A percentile compares a stretch with the other conserved stretches of the same genome.
These are phyloP conservation scores for Ennomos erosarius DNA, from an alignment of 2,888 invertebrate species.

Conservation along the genomic window DNA sequence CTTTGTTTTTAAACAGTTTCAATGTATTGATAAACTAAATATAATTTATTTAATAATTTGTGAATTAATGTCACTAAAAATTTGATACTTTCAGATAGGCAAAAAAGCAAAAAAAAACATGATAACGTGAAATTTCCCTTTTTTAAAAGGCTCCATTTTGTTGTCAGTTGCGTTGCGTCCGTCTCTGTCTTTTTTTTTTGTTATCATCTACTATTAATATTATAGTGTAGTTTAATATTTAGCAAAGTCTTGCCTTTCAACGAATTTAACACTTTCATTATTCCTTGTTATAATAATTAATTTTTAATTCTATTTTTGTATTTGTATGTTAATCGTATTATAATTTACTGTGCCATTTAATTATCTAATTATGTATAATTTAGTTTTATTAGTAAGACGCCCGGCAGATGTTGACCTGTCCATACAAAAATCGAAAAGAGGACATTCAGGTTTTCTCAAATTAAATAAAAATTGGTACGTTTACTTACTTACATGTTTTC, in stretches of 20 bases:
- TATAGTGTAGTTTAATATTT: constrained; percentile 28
- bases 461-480: too few relatives aligned
- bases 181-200: constrained; percentile 25
- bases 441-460: too few relatives aligned
- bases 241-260: constrained; percentile 72
- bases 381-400: constrained; percentile 24
- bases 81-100: too few relatives aligned
- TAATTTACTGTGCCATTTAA: constrained; percentile 40
- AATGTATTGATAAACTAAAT: too few relatives aligned
- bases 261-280: constrained; percentile 68
- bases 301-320: constrained; percentile 17
- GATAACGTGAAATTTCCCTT: too few relatives aligned
- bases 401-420: too few relatives aligned
- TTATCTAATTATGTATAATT: constrained; percentile 24
- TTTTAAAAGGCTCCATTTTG: background rate
- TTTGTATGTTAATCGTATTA: constrained; percentile 14
- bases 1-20: too few relatives aligned
- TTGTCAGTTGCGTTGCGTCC: constrained; percentile 2
- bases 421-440: too few relatives aligned
- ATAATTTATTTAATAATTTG: too few relatives aligned
- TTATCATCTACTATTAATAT: constrained; percentile 31
- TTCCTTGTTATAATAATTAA: constrained; percentile 25
- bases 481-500: too few relatives aligned
- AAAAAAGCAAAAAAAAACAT: too few relatives aligned
- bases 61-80: too few relatives aligned